Base-by-base conservation (phyloP, 35 echinoderm and acorn worm genomes). In the Nesometra sesokonis region DNA sequence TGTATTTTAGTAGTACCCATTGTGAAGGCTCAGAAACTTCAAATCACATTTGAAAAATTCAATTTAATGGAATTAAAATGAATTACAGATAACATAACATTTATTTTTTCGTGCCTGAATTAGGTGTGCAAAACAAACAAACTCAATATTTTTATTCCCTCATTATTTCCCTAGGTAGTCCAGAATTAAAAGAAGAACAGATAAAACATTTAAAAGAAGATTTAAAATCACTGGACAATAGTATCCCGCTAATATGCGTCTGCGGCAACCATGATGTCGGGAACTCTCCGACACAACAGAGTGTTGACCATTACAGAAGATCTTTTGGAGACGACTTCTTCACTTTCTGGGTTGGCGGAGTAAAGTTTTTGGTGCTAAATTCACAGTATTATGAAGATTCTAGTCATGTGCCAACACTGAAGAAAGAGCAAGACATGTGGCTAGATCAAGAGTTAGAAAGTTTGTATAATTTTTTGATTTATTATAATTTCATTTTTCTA, bases 261-360 rank as follows among this genome's bases (percentile, higher is more conserved):
- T 94, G 92, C 85, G 96, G 96, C 35, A 99, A 99, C 80, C 96
- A 99, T 80, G 96, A 94, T 57, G 33, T 94, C 33, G 90, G 96
- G 15, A 92, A 94, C 77, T 90, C 85, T 34, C 92, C 96, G 32
- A 92, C 90, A 11, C 37, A 52, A 83, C 57, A 90, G 80, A 43
- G 84, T 33, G 86, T 94, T 27, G 78, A 91, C 29, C 13, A 82
- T 32, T 99, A 86, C 81, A 77, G 35, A 32, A 39, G 88, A 29
- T 94, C 81, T 7, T 91, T 97, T 78, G 95, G 95, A 4, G 95
- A 97, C 88, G 95, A 97, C 78, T 97, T 81, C 39, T 94, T 87
- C 82, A 78, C 86, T 35, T 94, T 99, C 52, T 99, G 96, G 96
- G 90, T 77, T 2, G 96, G 96, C 31, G 96, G 96, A 27, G 93